phyloP scores from a whole-genome alignment of 1,140 invertebrate species.

The Drosophila albomicans region DNA sequence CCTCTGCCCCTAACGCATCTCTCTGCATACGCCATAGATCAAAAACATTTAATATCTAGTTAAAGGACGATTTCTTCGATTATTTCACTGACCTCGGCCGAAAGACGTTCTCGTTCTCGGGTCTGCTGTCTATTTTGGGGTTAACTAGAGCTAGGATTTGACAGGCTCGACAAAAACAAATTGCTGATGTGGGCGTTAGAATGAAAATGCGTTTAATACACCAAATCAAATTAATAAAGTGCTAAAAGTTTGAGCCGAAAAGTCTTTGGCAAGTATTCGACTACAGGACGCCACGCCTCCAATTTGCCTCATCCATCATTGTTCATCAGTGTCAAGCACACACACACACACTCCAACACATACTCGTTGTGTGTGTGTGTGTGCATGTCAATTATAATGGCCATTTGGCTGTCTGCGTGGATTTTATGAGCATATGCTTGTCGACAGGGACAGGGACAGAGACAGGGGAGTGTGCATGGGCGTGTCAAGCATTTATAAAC shows the following conservation, averaged over 20 bases:
- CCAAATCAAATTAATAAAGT: slow-evolving; percentile 74
- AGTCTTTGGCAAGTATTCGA: slow-evolving; percentile 49
- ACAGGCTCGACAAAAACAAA: slow-evolving; percentile 23
- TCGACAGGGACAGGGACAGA: background rate
- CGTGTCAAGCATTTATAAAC: slow-evolving; percentile 53
- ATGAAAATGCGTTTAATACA: slow-evolving; percentile 64
- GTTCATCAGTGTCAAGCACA: slow-evolving; percentile 23
- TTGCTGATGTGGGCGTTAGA: slow-evolving; percentile 35
- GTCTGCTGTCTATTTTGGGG: too few species aligned
- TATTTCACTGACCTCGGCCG: too few species aligned
- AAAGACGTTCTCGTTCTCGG: too few species aligned
- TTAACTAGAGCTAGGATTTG: background rate
- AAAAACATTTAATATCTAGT: too few species aligned
- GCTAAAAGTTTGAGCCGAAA: slow-evolving; percentile 57
- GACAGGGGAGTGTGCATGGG: slow-evolving; percentile 5
- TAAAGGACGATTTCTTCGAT: too few species aligned
- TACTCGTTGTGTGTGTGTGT: slow-evolving; percentile 1
- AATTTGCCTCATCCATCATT: slow-evolving; percentile 42
- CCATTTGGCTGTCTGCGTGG: slow-evolving; percentile 1
- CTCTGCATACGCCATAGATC: too few species aligned
- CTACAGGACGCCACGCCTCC: slow-evolving; percentile 17
- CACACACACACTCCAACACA: slow-evolving; percentile 5
- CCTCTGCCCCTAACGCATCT: too few species aligned
- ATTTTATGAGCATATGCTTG: slow-evolving; percentile 27
- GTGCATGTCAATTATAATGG: slow-evolving; percentile 41